Conservation (phyloP, 2,797 vertebrate species). For the Mus spretus region DNA sequence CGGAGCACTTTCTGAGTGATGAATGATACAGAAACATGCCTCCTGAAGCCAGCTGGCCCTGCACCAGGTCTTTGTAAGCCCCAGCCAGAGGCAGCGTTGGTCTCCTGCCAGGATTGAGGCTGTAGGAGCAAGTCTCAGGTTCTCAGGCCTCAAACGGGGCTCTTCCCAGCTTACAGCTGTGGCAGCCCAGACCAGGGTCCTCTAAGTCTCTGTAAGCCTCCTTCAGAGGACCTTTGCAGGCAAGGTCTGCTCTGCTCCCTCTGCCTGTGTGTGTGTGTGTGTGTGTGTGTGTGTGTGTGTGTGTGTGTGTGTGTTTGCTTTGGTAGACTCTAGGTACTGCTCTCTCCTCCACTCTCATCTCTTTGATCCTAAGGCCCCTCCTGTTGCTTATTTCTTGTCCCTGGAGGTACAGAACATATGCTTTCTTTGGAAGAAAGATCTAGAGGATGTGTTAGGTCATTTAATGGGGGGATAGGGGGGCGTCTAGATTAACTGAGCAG, state of each 20-base stretch:
- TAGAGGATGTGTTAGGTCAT: not conserved
- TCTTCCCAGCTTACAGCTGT: slow-evolving; percentile 52
- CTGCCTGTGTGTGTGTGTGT: slow-evolving; percentile 20
- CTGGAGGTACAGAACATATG: not conserved
- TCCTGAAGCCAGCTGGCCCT: slow-evolving; percentile 77
- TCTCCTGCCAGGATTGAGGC: slow-evolving; percentile 65
- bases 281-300: slow-evolving; percentile 39
- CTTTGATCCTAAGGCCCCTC: slow-evolving; percentile 64
- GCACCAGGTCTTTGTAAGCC: slow-evolving; percentile 75
- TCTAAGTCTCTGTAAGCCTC: slow-evolving; percentile 63
- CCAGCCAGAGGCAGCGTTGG: slow-evolving; percentile 73
- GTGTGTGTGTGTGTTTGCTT: slow-evolving; percentile 42
- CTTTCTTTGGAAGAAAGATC: slow-evolving; percentile 39
- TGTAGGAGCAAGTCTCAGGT: slow-evolving; percentile 60
- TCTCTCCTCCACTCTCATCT: not conserved
- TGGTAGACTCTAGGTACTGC: not conserved
- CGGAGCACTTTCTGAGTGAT: slow-evolving; percentile 72
- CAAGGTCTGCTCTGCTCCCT: not conserved
- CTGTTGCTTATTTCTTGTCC: slow-evolving; percentile 38
- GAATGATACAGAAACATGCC: slow-evolving; percentile 75
- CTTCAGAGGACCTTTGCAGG: slow-evolving; percentile 42
- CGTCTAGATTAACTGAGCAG: not conserved
- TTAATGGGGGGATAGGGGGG: not conserved
- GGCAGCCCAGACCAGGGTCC: slow-evolving; percentile 22
- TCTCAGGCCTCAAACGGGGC: slow-evolving; percentile 30